Evolutionary conservation across 2,888 invertebrate genomes (phyloP), one percentile per base, ranked within the genome.

Genomic region (Orthosia cruda): DNA sequence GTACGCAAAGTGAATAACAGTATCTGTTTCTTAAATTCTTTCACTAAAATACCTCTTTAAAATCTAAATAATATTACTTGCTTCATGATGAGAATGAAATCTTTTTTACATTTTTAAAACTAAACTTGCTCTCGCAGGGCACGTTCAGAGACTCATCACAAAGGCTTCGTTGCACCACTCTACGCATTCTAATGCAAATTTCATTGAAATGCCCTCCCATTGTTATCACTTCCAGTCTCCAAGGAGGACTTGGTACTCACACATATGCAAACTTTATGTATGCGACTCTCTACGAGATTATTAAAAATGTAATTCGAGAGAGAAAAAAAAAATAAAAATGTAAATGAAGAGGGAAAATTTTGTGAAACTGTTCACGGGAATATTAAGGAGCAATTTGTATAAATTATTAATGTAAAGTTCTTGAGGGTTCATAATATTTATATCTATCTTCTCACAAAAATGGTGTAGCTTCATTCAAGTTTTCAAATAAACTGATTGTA

Each of bases 131-230:
- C 80, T 77, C 80, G 16, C 65, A 58, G 83, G 81, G 87, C 87
- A 87, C 89, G 88, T 88, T 89, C 88, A 77, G 80, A 88, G 88
- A 82, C 89, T 89, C 90, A 89, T 91, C 92, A 94, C 95, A 94
- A 94, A 94, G 92, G 91, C 90, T 89, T 67, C 88, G 89, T 89
- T 93, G 94, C 95, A 94, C 90, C 90, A 91, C 93, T 94, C 91
- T 89, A 91, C 91, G 93, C 93, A 95, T 95, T 95, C 94, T 95
- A 93, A 96, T 96, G 96, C 95, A 95, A 96, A 96, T 96, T 93
- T 93, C 92, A 95, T 95, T 95, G 95, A 95, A 95, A 96, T 92
- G 89, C 91, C 88, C 89, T 88, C 89, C 93, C 89, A 94, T 96
- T 95, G 95, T 95, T 95, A 94, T 93, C 94, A 94, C 92, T 92